These are phyloP conservation scores for Phalangium opilio DNA, from an alignment of 2,888 invertebrate genomes.

Conservation along the genomic window DNA sequence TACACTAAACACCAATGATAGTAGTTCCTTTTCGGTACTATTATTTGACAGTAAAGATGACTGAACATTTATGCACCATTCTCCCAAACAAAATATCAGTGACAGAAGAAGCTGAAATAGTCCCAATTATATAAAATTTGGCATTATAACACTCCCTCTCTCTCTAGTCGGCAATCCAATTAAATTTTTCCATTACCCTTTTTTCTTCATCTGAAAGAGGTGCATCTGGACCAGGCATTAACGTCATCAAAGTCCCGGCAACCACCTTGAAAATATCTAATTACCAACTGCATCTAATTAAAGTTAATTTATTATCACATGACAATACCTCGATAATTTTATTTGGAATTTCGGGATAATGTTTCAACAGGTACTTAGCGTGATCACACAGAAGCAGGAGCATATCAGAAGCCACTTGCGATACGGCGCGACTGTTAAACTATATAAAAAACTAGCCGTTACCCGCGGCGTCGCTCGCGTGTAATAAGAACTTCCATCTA, in stretches of 20 bases:
- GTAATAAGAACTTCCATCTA: too few species aligned
- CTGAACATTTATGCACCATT: conserved; percentile 79
- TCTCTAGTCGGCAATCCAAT: too few species aligned
- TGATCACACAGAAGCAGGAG: conserved; percentile 62
- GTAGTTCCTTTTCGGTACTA: too few species aligned
- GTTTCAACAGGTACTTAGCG: conserved; percentile 49
- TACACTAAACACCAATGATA: conserved; percentile 20
- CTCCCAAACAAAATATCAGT: conserved; percentile 72
- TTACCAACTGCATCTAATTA: too few species aligned
- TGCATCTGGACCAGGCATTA: conserved; percentile 32
- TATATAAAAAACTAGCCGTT: conserved; percentile 30
- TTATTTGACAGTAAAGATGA: conserved; percentile 10
- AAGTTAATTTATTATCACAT: too few species aligned
- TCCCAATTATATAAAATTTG: conserved; percentile 1
- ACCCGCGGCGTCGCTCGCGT: too few species aligned
- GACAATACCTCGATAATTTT: conserved; percentile 42
- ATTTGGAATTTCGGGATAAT: conserved; percentile 56
- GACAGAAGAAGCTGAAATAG: conserved; percentile 50
- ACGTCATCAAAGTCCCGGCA: conserved; percentile 37
- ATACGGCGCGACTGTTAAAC: conserved; percentile 64
- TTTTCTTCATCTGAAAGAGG: conserved; percentile 45
- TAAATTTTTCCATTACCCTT: too few species aligned
- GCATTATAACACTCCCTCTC: background rate
- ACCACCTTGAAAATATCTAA: conserved; percentile 30
- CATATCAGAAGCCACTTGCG: conserved; percentile 68